Conservation (phyloP, 1,140 invertebrate species). For the Drosophila nannoptera region DNA sequence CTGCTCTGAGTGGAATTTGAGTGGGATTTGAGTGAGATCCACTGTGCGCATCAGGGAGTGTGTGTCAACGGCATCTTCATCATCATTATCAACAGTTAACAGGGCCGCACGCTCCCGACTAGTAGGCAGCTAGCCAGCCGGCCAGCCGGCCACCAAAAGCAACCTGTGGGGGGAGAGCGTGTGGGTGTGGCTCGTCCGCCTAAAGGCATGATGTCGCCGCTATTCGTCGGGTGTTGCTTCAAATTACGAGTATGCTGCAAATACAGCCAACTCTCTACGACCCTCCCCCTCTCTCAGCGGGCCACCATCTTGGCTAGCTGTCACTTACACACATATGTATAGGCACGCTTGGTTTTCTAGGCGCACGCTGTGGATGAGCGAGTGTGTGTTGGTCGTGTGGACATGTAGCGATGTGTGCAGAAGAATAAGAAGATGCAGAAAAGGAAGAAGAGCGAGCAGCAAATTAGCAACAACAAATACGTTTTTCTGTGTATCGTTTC, state of each 20-base stretch:
- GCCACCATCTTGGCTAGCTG: constrained; percentile 18
- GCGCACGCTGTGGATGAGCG: background rate
- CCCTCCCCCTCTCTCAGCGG: background rate
- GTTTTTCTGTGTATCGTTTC: constrained; percentile 50
- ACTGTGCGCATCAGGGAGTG: constrained; percentile 39
- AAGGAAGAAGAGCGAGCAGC: background rate
- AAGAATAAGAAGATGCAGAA: background rate
- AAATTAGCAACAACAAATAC: constrained; percentile 40
- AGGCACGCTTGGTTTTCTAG: background rate
- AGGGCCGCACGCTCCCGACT: constrained; percentile 22
- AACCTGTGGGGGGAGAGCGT: constrained; percentile 27
- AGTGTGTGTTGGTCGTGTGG: constrained; percentile 7
- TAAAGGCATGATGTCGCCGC: constrained; percentile 37
- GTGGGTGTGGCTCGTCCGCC: constrained; percentile 12
- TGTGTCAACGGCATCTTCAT: constrained; percentile 58
- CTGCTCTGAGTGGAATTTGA: background rate
- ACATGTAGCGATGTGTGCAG: constrained; percentile 1
- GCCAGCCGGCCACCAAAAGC: constrained; percentile 13
- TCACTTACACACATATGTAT: constrained; percentile 8
- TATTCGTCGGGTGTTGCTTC: constrained; percentile 50
- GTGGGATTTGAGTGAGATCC: background rate
- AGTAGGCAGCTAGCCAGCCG: background rate
- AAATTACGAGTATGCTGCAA: constrained; percentile 47
- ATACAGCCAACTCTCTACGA: constrained; percentile 23
- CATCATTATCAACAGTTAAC: constrained; percentile 72